Evolutionary conservation across 2,113 vertebrate genomes (phyloP), one percentile per base, ranked within the genome.

Genomic region (Macheiramphus alcinus): DNA sequence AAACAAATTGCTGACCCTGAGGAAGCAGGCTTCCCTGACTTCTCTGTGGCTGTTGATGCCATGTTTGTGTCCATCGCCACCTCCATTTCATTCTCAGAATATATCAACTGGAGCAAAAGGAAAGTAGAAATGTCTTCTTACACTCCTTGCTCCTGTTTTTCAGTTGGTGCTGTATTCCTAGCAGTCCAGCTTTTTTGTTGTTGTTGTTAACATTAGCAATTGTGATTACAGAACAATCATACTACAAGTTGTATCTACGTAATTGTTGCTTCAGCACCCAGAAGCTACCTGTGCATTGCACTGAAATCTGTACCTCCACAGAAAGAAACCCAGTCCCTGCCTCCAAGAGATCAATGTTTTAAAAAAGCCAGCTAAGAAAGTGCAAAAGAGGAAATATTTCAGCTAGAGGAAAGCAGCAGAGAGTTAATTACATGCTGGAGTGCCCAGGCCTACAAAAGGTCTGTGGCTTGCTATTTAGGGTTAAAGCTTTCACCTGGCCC

Each of bases 11-110:
- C 66, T 61, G 17, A 38, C 18, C 9, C 29, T 19, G 19, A 36
- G 16, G 26, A 66, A 42, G 13, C 29, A 47, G 27, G 19, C 17
- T 10, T 29, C 25, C 32, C 19, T 42, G 50, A 21, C 16, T 52
- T 50, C 40, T 80, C 59, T 5, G 1, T 1, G 10, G 9, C 16
- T 72, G 22, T 75, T 2, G 0, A 3, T 47, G 19, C 16, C 42
- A 29, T 8, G 4, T 71, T 50, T 36, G 26, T 43, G 26, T 56
- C 45, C 34, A 48, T 62, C 2, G 0, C 10, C 36, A 32, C 16
- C 8, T 76, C 82, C 23, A 1, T 43, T 72, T 59, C 25, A 45
- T 86, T 78, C 67, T 29, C 10, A 42, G 55, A 53, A 36, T 43
- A 2, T 19, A 53, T 62, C 22, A 87, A 1, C 34, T 36, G 22